Evolutionary conservation across 92 coral and sea anemone species (phyloP), one percentile per base, ranked within the genome.

Genomic region (Umimayanthus kanabou): DNA sequence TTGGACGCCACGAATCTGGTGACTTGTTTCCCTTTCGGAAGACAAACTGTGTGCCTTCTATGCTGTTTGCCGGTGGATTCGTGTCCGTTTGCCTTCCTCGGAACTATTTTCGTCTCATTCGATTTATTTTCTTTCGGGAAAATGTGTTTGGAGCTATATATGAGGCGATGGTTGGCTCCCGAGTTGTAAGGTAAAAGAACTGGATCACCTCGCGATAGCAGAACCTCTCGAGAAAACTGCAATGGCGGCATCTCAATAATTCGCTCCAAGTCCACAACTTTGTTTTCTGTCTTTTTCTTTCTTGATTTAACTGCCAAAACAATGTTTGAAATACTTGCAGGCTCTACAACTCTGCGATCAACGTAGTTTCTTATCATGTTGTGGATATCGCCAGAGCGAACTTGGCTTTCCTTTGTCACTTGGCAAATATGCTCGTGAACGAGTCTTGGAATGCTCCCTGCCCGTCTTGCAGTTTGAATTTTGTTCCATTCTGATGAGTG

Each of bases 151-250:
- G 81, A 83, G 18, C 66, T 79, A 87, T 91, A 94, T 26, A 94
- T 85, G 0, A 85, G 58, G 29, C 76, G 74, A 64, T 65, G 42
- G 58, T 88, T 89, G 25, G 83, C 58, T 61, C 43, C 47, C 18
- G 89, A 74, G 23, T 86, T 76, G 86, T 93, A 94, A 20, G 93
- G 85, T 40, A 83, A 77, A 9, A 94, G 61, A 43, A 39, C 69
- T 15, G 88, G 80, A 69, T 93, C 93, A 3, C 91, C 94, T 55
- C 95, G 85, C 69, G 70, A 78, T 20, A 53, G 57, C 29, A 93
- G 76, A 53, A 94, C 98, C 3, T 93, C 98, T 14, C 76, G 70
- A 3, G 95, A 80, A 84, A 94, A 94, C 61, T 73, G 39, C 85
- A 94, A 84, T 37, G 92, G 75, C 26, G 87, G 79, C 87, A 71